Evolutionary conservation across 2,113 vertebrate genomes (phyloP), one percentile per base, ranked within the genome.

Genomic region (Myrmophylax atrothorax): DNA sequence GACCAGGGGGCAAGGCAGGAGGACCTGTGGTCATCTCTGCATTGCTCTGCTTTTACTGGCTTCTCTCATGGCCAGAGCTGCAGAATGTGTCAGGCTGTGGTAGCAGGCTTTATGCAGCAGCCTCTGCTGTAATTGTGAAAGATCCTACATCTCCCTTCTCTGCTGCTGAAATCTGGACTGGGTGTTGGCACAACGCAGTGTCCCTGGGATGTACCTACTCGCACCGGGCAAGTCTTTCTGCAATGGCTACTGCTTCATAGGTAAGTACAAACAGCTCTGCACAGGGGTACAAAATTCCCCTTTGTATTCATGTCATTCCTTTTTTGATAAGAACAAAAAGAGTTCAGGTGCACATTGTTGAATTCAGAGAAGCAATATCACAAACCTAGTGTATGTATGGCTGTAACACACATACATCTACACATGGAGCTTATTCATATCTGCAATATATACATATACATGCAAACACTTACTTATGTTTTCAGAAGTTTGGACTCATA

Each of bases 151-250:
- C 49, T 38, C 10, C 14, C 9, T 49, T 12, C 28, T 23, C 14
- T 66, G 7, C n/a, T 73, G 2, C 44, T 46, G 52, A 60, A 52
- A 44, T 25, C 37, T 1, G 0, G 23, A 10, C 19, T 31, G 17
- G 1, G 2, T 17, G 14, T 5, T 33, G 38, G 29, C 28, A 40
- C 46, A 10, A 0, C 0, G 38, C 42, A 11, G 5, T 23, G 44
- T 25, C 33, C 40, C 1, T 33, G 3, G 24, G 18, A 52, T 52
- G 42, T 19, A 10, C 40, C 59, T 49, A 3, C 35, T 56, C 29
- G 18, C 46, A 8, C 2, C 1, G 7, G 28, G 44, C 16, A 35
- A 38, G 18, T 3, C 42, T 68, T 60, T 69, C 66, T 37, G 63
- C 26, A 68, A 37, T 18, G 40, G 11, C 28, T 85, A 1, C 69